phyloP scores from a whole-genome alignment of 2,888 invertebrate genomes.

The Antheraea yamamai region DNA sequence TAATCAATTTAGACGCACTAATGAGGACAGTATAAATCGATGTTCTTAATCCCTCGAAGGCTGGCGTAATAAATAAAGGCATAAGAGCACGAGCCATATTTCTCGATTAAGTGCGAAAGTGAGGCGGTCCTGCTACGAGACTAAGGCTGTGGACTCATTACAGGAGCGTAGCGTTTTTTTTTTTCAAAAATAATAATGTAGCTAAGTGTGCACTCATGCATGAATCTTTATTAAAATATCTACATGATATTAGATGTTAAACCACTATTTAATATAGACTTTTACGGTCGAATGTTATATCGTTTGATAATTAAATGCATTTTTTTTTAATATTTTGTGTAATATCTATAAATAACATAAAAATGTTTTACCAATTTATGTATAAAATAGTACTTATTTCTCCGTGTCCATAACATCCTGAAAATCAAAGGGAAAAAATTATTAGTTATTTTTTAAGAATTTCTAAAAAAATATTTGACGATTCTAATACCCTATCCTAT shows the following conservation, averaged over 20 bases:
- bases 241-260: too few relatives aligned
- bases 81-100: constrained; percentile 79
- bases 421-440: too few relatives aligned
- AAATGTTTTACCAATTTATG: too few relatives aligned
- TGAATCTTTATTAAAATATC: not conserved
- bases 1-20: constrained; percentile 75
- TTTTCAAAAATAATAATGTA: constrained; percentile 7
- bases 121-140: constrained; percentile 56
- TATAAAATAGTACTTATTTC: too few relatives aligned
- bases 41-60: constrained; percentile 72
- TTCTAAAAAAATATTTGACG: too few relatives aligned
- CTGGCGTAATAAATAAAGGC: constrained; percentile 75
- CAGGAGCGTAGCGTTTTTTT: constrained; percentile 32
- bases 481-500: too few relatives aligned
- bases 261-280: not conserved
- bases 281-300: not conserved
- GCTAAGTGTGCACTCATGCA: not conserved
- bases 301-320: too few relatives aligned
- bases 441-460: too few relatives aligned
- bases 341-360: too few relatives aligned
- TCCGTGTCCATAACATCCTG: too few relatives aligned
- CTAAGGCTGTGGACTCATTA: constrained; percentile 34
- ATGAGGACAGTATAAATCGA: constrained; percentile 77
- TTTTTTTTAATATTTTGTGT: too few relatives aligned
- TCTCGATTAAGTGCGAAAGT: constrained; percentile 81